phyloP scores from a whole-genome alignment of 2,113 vertebrate species.

The Ginglymostoma cirratum region DNA sequence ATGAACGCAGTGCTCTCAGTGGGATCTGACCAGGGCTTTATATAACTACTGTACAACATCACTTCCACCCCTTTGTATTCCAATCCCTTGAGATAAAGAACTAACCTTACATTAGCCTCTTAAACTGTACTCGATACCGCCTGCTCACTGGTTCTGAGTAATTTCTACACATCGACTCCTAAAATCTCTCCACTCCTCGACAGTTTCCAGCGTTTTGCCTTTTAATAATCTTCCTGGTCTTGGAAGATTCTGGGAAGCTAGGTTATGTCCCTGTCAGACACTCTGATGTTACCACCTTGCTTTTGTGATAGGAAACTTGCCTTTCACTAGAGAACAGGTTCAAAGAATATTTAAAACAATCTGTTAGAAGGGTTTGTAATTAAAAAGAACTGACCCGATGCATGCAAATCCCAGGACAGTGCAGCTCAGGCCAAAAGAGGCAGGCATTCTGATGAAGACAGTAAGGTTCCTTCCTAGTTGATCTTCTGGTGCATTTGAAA shows the following conservation, averaged over 20 bases:
- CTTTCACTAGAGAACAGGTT: background rate
- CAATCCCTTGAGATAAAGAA: background rate
- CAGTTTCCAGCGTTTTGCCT: background rate
- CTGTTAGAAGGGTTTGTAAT: background rate
- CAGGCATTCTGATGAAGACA: background rate
- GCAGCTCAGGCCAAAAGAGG: background rate
- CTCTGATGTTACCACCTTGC: background rate
- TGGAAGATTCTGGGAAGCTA: background rate
- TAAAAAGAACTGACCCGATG: background rate
- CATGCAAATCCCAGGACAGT: background rate
- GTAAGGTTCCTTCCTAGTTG: background rate
- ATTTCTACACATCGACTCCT: background rate
- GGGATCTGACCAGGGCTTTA: background rate
- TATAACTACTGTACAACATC: background rate
- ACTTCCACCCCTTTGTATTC: background rate
- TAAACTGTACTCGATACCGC: background rate
- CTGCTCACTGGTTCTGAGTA: too few relatives aligned
- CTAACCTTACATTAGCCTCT: background rate
- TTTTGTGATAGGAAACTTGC: background rate
- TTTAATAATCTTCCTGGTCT: background rate
- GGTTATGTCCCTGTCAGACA: background rate
- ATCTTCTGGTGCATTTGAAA: background rate
- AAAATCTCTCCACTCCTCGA: background rate
- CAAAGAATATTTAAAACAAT: background rate
- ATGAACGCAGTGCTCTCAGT: background rate